phyloP scores from a whole-genome alignment of 2,888 invertebrate species.

The Pasiphila rectangulata region DNA sequence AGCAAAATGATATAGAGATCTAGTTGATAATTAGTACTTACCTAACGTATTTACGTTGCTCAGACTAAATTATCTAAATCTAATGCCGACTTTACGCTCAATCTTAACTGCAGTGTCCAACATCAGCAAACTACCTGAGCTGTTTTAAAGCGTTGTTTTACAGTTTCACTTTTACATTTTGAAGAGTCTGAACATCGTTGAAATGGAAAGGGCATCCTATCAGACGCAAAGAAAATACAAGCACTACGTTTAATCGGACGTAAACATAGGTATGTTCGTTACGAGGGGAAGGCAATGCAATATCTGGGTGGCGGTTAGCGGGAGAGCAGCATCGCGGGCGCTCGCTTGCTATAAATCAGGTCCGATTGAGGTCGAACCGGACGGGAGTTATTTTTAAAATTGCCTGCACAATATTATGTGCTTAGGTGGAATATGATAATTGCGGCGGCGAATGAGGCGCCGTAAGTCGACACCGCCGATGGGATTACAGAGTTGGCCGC shows the following conservation, averaged over 20 bases:
- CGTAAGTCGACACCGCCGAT: constrained; percentile 76
- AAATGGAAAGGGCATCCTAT: constrained; percentile 6
- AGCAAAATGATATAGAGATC: too few species aligned
- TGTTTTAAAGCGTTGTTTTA: too few species aligned
- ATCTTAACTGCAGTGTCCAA: too few species aligned
- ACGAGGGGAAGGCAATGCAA: constrained; percentile 43
- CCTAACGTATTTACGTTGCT: too few species aligned
- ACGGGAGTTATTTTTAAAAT: constrained; percentile 78
- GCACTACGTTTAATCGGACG: too few species aligned
- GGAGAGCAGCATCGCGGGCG: constrained; percentile 42
- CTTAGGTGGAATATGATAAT: constrained; percentile 81
- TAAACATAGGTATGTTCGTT: constrained; percentile 43
- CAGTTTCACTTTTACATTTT: neutral
- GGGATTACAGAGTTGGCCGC: constrained; percentile 72
- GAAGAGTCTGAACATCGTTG: neutral
- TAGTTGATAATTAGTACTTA: too few species aligned
- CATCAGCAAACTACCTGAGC: too few species aligned
- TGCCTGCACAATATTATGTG: constrained; percentile 80
- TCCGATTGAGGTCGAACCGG: constrained; percentile 71
- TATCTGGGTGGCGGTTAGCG: constrained; percentile 45
- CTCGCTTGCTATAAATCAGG: constrained; percentile 68
- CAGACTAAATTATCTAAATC: too few species aligned
- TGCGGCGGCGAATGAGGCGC: constrained; percentile 70
- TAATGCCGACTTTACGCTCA: too few species aligned
- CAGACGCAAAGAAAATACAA: constrained; percentile 10